Evolutionary conservation across 2,888 invertebrate genomes (phyloP), one percentile per base, ranked within the genome.

Genomic region (Nipponacmea schrenckii): DNA sequence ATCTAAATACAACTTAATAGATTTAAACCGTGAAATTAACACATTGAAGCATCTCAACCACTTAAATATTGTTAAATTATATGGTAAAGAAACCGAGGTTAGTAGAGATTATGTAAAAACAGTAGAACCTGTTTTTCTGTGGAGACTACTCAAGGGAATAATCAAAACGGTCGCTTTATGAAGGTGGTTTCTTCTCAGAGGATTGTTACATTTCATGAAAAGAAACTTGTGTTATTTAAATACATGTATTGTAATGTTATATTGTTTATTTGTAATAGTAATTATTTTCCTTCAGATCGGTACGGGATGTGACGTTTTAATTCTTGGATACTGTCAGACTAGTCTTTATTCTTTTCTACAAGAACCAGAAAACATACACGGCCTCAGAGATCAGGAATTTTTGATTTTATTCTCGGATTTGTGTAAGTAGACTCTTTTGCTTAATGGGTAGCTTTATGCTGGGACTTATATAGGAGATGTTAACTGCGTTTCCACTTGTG

Each of bases 11-110:
- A 92, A 96, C 26, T 96, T 96, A 0, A 94, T 94, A 81, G 95
- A 96, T 0, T 96, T 97, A 89, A 94, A 96, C 93, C 91, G 97
- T 56, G 97, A 97, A 89, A 96, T 97, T 86, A 96, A 97, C 87
- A 96, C 97, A 0, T 89, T 97, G n/a, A 93, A 94, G 83, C 87
- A 85, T 78, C 84, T 97, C 0, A 96, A 96, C 83, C 97, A 97
- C 90, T 95, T 96, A 87, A 97, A 97, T 86, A 96, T 97, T 79
- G 97, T 97, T 0, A 96, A 96, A 85, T 90, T 97, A 17, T 90
- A 97, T 72, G 96, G 96, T 0, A 96, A 97, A 72, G 97, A 97
- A 88, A 96, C 96, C 88, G 97, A 97, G 87, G 89, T 89, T 24
- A 56, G 20, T 10, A 0, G 2, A 31, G 31, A n/a, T 31, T 4